A percentile compares a stretch with the other conserved stretches of the same genome.
phyloP scores from a whole-genome alignment of 2,113 vertebrate genomes.

The Fulmarus glacialis region DNA sequence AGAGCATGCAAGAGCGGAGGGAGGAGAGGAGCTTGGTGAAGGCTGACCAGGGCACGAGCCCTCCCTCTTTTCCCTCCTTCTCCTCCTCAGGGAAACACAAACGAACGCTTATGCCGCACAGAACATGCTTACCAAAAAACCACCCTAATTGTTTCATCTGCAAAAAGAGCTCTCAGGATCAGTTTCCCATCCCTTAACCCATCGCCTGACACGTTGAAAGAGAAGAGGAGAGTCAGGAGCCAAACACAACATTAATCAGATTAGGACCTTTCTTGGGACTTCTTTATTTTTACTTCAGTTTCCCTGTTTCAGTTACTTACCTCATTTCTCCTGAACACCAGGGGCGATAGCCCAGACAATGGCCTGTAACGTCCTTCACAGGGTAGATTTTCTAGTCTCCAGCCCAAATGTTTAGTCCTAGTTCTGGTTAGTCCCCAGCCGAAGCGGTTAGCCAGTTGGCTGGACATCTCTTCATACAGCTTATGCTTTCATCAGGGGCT shows the following conservation, averaged over 20 bases:
- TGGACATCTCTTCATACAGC: background rate
- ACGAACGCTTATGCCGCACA: fast-evolving
- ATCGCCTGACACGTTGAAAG: background rate
- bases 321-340: background rate
- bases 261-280: slow-evolving; percentile 5
- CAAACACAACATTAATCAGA: slow-evolving; percentile 30
- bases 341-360: background rate
- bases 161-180: background rate
- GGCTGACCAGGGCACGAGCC: background rate
- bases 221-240: background rate
- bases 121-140: background rate
- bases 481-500: background rate
- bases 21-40: background rate
- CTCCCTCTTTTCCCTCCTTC: background rate
- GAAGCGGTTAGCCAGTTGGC: background rate
- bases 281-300: background rate
- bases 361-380: background rate
- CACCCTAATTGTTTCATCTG: background rate
- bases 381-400: background rate
- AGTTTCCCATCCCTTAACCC: background rate
- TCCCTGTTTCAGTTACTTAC: background rate
- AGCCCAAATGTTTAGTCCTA: background rate
- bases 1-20: background rate
- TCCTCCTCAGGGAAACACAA: background rate
- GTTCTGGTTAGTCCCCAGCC: background rate